Base-by-base conservation (phyloP, 2,113 vertebrate species). In the Marmota flaviventris region DNA sequence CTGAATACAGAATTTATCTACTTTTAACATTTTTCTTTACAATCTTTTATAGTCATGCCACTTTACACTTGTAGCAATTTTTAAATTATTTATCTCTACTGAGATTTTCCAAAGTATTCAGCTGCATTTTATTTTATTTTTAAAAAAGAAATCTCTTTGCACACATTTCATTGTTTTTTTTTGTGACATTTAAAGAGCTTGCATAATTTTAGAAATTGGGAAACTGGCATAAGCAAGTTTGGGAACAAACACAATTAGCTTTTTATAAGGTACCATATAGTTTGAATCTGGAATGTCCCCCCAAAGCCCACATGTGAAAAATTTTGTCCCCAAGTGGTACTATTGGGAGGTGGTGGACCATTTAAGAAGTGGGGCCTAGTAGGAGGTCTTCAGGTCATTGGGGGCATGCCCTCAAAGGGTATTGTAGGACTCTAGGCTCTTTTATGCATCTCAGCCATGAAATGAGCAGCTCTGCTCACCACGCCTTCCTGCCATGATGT, bases 131-230 rank as follows among this genome's bases (percentile, higher is more conserved):
- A 77, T 79, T 45, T 45, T 45, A 8, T 45, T 70, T 91, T 86
- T n/a, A 14, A 63, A 14, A 63, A 39, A 53, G 22, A 94, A 94
- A 39, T 72, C 0, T 69, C 65, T 87, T 92, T 95, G 37, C 51
- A 94, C 63, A 72, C 81, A 91, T 95, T 93, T 95, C 24, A 51
- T 85, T 73, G 53, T 84, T 42, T 95, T 42, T 95, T 94, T 91
- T 85, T 1, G 5, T 78, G 58, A 92, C n/a, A 86, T 95, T 94
- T 92, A 76, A 67, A 84, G 39, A 78, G 10, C 67, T 93, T 85
- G 12, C 4, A 39, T 70, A 67, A 91, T 89, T 89, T 93, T 63
- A 97, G 70, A 90, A 84, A 70, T 53, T 70, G 58, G 85, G 39
- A 94, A 89, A 83, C 51, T 42, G 16, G 22, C 42, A 93, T 73